Evolutionary conservation across 2,797 vertebrate genomes (phyloP).

Genomic region (Cynodonichthys magdalenae): DNA sequence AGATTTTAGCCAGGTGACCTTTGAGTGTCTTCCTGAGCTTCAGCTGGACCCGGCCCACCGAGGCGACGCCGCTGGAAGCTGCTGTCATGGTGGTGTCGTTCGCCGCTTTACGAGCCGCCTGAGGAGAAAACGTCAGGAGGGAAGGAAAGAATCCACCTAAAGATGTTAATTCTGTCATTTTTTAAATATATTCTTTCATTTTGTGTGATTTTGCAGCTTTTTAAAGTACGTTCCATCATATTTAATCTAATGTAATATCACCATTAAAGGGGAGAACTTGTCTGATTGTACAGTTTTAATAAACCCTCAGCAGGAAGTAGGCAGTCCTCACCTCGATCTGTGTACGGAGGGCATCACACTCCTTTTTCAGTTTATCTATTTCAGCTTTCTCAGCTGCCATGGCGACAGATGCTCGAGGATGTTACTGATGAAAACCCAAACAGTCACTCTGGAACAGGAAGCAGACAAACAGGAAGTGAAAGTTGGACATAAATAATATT

Average conservation of each 20-base stretch:
- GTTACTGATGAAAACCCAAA: constrained; percentile 50
- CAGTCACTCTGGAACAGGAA: constrained; percentile 22
- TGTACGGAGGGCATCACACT: constrained; percentile 91
- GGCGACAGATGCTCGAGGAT: constrained; percentile 47
- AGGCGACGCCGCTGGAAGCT: constrained; percentile 56
- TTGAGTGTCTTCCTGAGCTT: constrained; percentile 88
- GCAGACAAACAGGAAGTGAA: neutral
- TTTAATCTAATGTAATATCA: no score
- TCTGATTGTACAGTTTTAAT: neutral
- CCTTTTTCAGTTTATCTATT: constrained; percentile 93
- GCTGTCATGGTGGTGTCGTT: constrained; percentile 71
- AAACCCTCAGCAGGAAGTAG: neutral
- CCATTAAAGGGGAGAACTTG: no score
- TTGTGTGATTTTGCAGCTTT: no score
- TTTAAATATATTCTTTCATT: neutral
- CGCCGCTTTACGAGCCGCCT: constrained; percentile 78
- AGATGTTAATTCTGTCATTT: neutral
- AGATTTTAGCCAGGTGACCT: constrained; percentile 92
- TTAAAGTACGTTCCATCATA: no score
- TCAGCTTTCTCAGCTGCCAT: constrained; percentile 87
- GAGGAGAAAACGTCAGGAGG: neutral
- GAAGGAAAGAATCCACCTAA: neutral
- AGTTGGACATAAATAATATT: no score
- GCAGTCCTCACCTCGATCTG: constrained; percentile 88
- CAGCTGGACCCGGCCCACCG: constrained; percentile 87